A percentile compares a stretch with the other conserved stretches of the same genome.
phyloP scores from a whole-genome alignment of 2,113 vertebrate species.

The Toxostoma redivivum region DNA sequence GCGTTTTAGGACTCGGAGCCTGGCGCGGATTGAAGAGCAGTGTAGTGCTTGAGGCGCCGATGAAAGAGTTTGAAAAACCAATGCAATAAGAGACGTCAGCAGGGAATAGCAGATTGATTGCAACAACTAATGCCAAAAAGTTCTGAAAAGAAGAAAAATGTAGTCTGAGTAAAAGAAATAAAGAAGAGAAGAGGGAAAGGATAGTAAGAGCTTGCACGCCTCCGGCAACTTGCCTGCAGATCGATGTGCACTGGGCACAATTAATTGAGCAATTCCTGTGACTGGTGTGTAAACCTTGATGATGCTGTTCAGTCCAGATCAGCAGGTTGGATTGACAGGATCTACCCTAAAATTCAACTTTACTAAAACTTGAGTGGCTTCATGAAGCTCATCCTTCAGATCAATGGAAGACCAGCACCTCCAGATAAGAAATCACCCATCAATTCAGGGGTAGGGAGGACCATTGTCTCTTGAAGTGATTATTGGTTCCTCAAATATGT shows the following conservation, averaged over 20 bases:
- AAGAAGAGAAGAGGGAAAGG: neutral
- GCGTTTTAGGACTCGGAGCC: neutral
- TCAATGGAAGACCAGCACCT: neutral
- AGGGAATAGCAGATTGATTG: slow-evolving; percentile 10
- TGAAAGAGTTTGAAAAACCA: neutral
- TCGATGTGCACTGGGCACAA: neutral
- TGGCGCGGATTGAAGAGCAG: neutral
- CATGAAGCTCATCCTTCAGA: neutral
- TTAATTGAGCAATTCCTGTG: neutral
- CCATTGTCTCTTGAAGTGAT: neutral
- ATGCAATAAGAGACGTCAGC: neutral
- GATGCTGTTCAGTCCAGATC: neutral
- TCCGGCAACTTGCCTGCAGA: neutral
- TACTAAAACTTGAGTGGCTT: neutral
- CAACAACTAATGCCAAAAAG: neutral
- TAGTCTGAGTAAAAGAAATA: neutral
- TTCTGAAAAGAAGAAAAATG: slow-evolving; percentile 4
- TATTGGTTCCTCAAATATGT: neutral
- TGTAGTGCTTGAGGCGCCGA: neutral
- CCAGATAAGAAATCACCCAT: rapidly evolving
- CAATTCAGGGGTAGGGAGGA: neutral
- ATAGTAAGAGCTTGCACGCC: neutral
- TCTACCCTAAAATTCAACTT: neutral
- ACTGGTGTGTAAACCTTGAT: neutral
- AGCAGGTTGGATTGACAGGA: neutral